A percentile compares a stretch with the other conserved stretches of the same genome.
These are phyloP conservation scores for Clanis bilineata DNA, from an alignment of 2,888 invertebrate genomes.

Conservation along the genomic window DNA sequence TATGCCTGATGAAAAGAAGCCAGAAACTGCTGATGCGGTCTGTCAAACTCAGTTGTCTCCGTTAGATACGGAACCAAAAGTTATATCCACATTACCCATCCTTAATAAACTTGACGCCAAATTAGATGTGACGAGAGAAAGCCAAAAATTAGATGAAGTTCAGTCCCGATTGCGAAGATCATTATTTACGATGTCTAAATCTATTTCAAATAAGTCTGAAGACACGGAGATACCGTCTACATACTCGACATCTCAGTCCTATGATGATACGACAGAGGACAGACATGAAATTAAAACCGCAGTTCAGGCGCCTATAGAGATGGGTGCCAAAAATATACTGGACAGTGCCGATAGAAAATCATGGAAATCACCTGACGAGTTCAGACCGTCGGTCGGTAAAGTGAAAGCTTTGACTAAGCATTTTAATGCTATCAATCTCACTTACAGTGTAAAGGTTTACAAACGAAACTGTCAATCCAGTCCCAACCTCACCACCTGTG, in stretches of 20 bases:
- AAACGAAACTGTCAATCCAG: slow-evolving; percentile 74
- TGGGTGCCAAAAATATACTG: slow-evolving; percentile 60
- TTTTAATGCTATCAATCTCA: slow-evolving; percentile 81
- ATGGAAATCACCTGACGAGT: slow-evolving; percentile 88
- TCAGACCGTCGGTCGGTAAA: slow-evolving; percentile 85
- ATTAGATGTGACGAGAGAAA: slow-evolving; percentile 54
- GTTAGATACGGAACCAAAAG: slow-evolving; percentile 38
- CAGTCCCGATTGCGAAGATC: slow-evolving; percentile 63
- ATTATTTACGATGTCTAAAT: slow-evolving; percentile 60
- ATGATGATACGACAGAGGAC: slow-evolving; percentile 45
- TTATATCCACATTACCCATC: slow-evolving; percentile 28
- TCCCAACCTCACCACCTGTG: slow-evolving; percentile 67
- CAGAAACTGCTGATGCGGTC: slow-evolving; percentile 63
- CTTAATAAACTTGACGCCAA: slow-evolving; percentile 53
- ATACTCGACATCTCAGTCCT: slow-evolving; percentile 64
- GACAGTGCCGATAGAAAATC: slow-evolving; percentile 77
- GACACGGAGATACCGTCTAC: slow-evolving; percentile 65
- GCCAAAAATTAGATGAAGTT: slow-evolving; percentile 51
- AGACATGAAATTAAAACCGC: slow-evolving; percentile 30
- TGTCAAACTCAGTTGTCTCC: slow-evolving; percentile 67
- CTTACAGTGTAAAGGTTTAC: slow-evolving; percentile 66
- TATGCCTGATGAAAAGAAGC: slow-evolving; percentile 53
- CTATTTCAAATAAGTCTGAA: slow-evolving; percentile 63
- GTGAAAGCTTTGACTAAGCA: slow-evolving; percentile 87
- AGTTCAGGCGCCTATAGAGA: slow-evolving; percentile 44